Evolutionary conservation across 2,113 vertebrate genomes (phyloP).

Genomic region (Myxocyprinus asiaticus): DNA sequence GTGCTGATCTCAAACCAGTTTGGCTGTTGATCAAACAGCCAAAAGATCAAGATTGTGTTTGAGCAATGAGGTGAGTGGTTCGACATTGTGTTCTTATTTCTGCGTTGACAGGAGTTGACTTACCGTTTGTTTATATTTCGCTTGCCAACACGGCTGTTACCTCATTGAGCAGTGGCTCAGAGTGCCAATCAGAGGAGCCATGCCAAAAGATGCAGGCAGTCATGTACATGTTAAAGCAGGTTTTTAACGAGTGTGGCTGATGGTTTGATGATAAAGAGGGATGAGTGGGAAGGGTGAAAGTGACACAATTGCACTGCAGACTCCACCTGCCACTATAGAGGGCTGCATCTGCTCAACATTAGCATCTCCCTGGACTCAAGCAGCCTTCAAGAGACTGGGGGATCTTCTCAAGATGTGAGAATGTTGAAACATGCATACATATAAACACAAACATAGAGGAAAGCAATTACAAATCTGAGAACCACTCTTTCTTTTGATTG

Average conservation of each 20-base stretch:
- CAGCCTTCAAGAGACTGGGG: conserved; percentile 4
- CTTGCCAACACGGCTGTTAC: background rate
- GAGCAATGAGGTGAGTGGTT: conserved; percentile 6
- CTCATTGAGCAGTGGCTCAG: conserved; percentile 3
- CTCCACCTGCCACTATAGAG: conserved; percentile 41
- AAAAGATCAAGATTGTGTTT: background rate
- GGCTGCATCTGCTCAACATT: conserved; percentile 42
- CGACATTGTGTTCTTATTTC: conserved; percentile 14
- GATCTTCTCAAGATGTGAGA: conserved; percentile 20
- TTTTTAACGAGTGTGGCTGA: conserved; percentile 22
- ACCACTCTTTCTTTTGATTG: too few species aligned
- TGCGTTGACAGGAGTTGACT: background rate
- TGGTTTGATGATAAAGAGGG: conserved; percentile 20
- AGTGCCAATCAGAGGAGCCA: too few species aligned
- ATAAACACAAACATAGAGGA: background rate
- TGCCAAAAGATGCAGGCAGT: conserved; percentile 23
- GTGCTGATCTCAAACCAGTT: conserved; percentile 12
- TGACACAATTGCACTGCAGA: too few species aligned
- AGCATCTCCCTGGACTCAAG: conserved; percentile 46
- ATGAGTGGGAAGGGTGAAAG: conserved; percentile 6
- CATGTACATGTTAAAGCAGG: conserved; percentile 25
- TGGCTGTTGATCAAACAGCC: conserved; percentile 9
- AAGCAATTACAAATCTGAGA: too few species aligned
- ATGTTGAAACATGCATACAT: background rate
- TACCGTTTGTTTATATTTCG: background rate